phyloP scores from a whole-genome alignment of 2,797 vertebrate genomes.

The Poecilia wingei region DNA sequence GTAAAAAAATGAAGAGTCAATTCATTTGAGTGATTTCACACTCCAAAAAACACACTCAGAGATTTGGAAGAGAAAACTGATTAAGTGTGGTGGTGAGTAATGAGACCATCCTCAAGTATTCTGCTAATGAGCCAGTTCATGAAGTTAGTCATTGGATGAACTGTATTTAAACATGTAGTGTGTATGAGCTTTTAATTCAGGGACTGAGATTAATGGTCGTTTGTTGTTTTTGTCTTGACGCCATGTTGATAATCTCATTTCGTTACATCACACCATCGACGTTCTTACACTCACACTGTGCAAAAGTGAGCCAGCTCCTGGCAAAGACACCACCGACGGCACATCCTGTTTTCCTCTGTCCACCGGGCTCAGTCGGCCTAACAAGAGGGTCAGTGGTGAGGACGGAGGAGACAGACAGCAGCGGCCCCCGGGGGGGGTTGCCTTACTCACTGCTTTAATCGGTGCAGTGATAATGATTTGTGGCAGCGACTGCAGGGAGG shows the following conservation, averaged over 20 bases:
- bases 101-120: conserved; percentile 60
- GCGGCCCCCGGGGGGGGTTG: conserved; percentile 40
- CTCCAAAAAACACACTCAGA: conserved; percentile 66
- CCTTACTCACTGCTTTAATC: conserved; percentile 73
- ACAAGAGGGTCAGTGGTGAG: conserved; percentile 67
- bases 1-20: conserved; percentile 38
- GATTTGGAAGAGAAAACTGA: conserved; percentile 54
- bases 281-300: conserved; percentile 14
- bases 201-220: conserved; percentile 2
- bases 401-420: conserved; percentile 62
- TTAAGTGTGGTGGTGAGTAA: conserved; percentile 63
- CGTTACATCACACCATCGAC: conserved; percentile 5
- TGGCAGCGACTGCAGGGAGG: conserved; percentile 72
- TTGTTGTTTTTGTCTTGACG: neutral
- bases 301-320: conserved; percentile 43
- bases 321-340: conserved; percentile 51
- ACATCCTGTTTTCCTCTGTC: conserved; percentile 30
- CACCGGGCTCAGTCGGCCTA: conserved; percentile 53
- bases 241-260: neutral
- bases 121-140: conserved; percentile 53
- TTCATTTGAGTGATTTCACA: conserved; percentile 73
- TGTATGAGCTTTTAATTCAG: conserved; percentile 10
- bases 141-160: conserved; percentile 44
- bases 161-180: conserved; percentile 17
- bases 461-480: conserved; percentile 68